Conservation (phyloP, 2,797 vertebrate genomes). For the Scarus forsteni region DNA sequence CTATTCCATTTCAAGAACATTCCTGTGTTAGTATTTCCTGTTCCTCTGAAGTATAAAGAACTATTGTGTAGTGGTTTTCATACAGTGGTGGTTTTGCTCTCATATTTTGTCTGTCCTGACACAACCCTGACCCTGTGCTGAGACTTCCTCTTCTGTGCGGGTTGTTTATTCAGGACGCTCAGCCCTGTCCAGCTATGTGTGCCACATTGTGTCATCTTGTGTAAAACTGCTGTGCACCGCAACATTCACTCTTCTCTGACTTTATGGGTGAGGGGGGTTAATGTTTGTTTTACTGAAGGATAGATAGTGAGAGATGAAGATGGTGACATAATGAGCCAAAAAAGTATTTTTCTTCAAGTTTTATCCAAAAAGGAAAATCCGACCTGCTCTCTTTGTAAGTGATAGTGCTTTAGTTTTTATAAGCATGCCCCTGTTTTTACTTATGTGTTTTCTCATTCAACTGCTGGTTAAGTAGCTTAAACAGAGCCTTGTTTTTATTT, state of each 20-base stretch:
- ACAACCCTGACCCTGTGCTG: constrained; percentile 45
- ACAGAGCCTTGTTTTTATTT: constrained; percentile 36
- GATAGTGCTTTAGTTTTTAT: constrained; percentile 32
- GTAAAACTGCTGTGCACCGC: constrained; percentile 20
- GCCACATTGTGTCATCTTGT: constrained; percentile 31
- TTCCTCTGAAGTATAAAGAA: constrained; percentile 46
- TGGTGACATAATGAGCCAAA: constrained; percentile 33
- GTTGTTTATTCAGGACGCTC: constrained; percentile 69
- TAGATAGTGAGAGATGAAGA: neutral
- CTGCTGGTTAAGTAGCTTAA: constrained; percentile 44
- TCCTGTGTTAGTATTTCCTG: constrained; percentile 53
- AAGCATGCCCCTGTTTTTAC: constrained; percentile 35
- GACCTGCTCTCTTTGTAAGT: neutral
- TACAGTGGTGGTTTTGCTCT: constrained; percentile 39
- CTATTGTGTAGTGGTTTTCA: constrained; percentile 62
- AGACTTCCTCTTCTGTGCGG: constrained; percentile 56
- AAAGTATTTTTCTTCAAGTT: constrained; percentile 49
- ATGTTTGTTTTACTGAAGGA: constrained; percentile 8
- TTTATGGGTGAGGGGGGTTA: neutral
- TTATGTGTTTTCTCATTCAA: constrained; percentile 32
- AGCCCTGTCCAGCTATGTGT: constrained; percentile 26
- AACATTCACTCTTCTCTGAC: constrained; percentile 9
- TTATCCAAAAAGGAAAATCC: constrained; percentile 8
- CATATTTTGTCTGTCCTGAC: constrained; percentile 59
- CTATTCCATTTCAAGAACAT: constrained; percentile 12